A percentile compares a stretch with the other conserved stretches of the same genome.
phyloP scores from a whole-genome alignment of 2,113 vertebrate genomes.

The Odobenus rosmarus region DNA sequence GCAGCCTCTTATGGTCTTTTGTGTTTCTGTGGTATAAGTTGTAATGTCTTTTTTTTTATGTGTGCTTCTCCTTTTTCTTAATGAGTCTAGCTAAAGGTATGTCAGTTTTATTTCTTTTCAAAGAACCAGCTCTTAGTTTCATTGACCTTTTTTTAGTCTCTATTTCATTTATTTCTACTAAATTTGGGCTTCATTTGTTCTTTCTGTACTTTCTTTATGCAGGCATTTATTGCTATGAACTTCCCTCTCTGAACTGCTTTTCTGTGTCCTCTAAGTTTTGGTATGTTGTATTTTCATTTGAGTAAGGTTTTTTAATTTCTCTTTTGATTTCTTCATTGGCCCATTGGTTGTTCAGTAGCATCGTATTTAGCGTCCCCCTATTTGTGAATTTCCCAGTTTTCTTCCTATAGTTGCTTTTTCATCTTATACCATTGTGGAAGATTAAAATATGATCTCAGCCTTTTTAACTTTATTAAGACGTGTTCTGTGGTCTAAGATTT shows the following conservation, averaged over 20 bases:
- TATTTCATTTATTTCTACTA: not conserved
- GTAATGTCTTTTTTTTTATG: not conserved
- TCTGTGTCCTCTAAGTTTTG: not conserved
- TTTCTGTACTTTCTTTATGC: not conserved
- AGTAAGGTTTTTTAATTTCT: not conserved
- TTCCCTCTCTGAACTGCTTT: not conserved
- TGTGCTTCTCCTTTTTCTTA: not conserved
- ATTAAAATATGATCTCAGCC: not conserved
- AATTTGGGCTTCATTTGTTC: not conserved
- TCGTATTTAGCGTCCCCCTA: not conserved
- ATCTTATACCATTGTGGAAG: not conserved
- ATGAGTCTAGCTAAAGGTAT: not conserved
- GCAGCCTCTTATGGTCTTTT: not conserved
- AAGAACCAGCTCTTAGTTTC: not conserved
- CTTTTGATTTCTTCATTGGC: not conserved
- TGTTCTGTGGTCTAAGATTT: not conserved
- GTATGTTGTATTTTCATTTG: not conserved
- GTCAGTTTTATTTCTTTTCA: not conserved
- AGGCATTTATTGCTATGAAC: not conserved
- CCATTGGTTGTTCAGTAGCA: not conserved
- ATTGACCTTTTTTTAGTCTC: not conserved
- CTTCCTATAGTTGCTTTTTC: not conserved
- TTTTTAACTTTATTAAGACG: not conserved
- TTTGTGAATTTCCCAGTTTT: not conserved
- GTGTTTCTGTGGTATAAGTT: not conserved